phyloP scores from a whole-genome alignment of 37 sponge, comb jelly and placozoan genomes.

The Beroe ovata region DNA sequence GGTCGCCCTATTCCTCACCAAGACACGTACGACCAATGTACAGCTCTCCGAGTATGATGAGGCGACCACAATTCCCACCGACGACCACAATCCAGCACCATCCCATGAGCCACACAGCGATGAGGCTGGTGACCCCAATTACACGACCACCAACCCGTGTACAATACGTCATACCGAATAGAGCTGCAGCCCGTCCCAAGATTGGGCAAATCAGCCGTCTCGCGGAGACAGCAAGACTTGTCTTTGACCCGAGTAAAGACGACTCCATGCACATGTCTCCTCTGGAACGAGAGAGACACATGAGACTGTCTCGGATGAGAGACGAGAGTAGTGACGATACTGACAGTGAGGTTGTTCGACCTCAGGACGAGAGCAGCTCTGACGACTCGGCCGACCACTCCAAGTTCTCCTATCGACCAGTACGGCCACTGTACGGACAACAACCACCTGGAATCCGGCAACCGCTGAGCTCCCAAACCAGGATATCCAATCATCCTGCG shows the following conservation, averaged over 20 bases:
- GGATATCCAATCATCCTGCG: not conserved
- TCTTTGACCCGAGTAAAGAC: not conserved
- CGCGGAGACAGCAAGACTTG: not conserved
- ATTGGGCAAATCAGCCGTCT: conserved; percentile 11
- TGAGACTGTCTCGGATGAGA: not conserved
- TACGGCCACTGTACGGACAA: not conserved
- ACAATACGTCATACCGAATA: not conserved
- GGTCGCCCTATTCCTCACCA: not conserved
- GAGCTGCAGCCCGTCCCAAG: not conserved
- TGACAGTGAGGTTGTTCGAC: not conserved
- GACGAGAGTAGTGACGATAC: not conserved
- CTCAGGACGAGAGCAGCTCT: not conserved
- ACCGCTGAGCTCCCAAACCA: not conserved
- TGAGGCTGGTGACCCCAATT: not conserved
- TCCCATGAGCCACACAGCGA: not conserved
- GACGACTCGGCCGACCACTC: conserved; percentile 4
- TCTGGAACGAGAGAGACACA: not conserved
- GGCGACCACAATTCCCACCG: not conserved
- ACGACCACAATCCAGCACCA: not conserved
- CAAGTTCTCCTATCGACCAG: conserved; percentile 29
- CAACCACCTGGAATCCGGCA: conserved; percentile 1
- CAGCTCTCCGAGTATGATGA: not conserved
- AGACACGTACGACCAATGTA: not conserved
- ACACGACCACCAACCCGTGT: not conserved
- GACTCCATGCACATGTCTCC: not conserved